Percentiles rank a stretch among this genome's conserved stretches.
Evolutionary conservation across 2,113 vertebrate species (phyloP).

Genomic region (Oncorhynchus keta): DNA sequence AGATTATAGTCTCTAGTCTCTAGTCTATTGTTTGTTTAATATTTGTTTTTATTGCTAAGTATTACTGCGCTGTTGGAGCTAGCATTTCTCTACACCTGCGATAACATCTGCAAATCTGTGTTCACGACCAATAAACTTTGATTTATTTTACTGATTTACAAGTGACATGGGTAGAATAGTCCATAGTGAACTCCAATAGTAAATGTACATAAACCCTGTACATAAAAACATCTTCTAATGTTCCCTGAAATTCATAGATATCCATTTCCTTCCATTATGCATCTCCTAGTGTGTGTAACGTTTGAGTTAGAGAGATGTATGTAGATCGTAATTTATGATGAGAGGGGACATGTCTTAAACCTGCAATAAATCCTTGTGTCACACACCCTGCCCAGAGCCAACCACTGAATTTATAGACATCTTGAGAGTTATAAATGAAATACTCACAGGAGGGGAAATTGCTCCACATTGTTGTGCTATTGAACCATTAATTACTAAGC

Average conservation of each 20-base stretch:
- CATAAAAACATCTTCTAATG: background rate
- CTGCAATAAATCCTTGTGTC: conserved; percentile 64
- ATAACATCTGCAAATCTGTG: too few species aligned
- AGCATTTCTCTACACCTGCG: too few species aligned
- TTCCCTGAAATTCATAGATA: conserved; percentile 44
- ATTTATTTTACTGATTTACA: too few species aligned
- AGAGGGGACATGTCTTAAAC: conserved; percentile 52
- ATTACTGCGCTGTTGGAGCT: too few species aligned
- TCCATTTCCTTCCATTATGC: conserved; percentile 34
- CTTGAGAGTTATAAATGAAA: conserved; percentile 6
- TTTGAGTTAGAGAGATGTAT: conserved; percentile 66
- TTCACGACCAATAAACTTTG: too few species aligned
- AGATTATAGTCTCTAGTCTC: too few species aligned
- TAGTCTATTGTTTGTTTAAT: too few species aligned
- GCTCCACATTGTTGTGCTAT: background rate
- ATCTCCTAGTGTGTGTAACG: conserved; percentile 59
- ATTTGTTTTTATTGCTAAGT: too few species aligned
- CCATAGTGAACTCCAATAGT: background rate
- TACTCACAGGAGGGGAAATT: background rate
- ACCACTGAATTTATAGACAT: conserved; percentile 40
- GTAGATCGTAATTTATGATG: conserved; percentile 62
- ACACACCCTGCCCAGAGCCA: conserved; percentile 44
- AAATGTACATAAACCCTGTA: background rate
- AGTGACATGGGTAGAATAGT: too few species aligned
- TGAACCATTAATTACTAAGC: background rate